phyloP scores from a whole-genome alignment of 2,113 vertebrate species.

The Chamaea fasciata region DNA sequence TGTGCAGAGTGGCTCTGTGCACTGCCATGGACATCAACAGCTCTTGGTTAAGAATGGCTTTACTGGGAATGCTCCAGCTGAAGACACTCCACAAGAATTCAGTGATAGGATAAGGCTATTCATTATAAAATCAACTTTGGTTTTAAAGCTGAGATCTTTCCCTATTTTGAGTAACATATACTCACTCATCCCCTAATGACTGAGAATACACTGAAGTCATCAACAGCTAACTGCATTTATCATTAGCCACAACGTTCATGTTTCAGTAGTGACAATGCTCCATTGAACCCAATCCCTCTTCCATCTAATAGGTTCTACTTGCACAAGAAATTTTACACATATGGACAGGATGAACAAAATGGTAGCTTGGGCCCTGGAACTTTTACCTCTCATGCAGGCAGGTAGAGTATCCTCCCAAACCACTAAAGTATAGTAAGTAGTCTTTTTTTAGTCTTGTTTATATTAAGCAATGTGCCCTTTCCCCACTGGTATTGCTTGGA shows the following conservation, averaged over 20 bases:
- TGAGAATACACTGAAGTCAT: neutral
- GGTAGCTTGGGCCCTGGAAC: neutral
- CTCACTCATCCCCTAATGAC: neutral
- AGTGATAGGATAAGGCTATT: neutral
- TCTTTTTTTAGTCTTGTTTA: neutral
- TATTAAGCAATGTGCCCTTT: neutral
- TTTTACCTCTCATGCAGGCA: neutral
- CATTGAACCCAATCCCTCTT: neutral
- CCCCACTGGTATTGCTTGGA: neutral
- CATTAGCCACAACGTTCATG: neutral
- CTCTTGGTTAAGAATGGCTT: neutral
- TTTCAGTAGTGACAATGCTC: neutral
- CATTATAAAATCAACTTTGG: neutral
- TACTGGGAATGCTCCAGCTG: neutral
- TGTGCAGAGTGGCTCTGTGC: neutral
- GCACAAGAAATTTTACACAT: neutral
- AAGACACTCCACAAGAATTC: neutral
- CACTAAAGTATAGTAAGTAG: fast-evolving
- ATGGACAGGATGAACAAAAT: neutral
- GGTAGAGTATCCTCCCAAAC: neutral
- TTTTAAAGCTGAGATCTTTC: neutral
- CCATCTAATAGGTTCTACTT: neutral
- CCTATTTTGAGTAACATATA: neutral
- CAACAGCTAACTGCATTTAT: neutral
- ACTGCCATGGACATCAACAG: neutral